Percentiles rank a stretch among this genome's conserved stretches.
These are phyloP conservation scores for Ceratoteleas bidentatus DNA, from an alignment of 1,140 invertebrate genomes.

Conservation along the genomic window DNA sequence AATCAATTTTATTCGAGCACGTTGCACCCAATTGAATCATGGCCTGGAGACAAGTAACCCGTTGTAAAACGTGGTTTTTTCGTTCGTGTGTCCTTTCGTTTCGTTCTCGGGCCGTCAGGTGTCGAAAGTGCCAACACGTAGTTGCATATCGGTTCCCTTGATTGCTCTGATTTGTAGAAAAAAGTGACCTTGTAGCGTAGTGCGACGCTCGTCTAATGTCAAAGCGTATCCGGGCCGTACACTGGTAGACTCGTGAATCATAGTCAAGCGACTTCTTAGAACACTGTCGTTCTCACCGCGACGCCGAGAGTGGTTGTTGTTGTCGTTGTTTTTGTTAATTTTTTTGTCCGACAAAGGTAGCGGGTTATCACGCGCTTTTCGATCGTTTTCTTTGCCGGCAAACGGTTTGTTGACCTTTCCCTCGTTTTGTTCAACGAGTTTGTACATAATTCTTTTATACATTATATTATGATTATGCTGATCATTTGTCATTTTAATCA, in stretches of 20 bases:
- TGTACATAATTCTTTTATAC: slow-evolving; percentile 6
- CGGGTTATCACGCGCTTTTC: slow-evolving; percentile 18
- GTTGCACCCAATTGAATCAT: neutral
- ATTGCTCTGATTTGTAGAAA: slow-evolving; percentile 50
- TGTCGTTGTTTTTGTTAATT: slow-evolving; percentile 14
- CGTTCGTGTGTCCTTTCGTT: slow-evolving; percentile 3
- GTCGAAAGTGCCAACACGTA: slow-evolving; percentile 44
- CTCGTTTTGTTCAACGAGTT: neutral
- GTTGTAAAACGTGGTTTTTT: neutral
- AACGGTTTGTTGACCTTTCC: neutral
- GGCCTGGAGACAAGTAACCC: neutral
- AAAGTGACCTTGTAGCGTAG: slow-evolving; percentile 60
- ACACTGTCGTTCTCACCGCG: slow-evolving; percentile 39
- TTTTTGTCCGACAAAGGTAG: neutral
- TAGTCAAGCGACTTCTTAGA: slow-evolving; percentile 24
- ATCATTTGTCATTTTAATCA: neutral
- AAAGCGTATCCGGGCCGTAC: slow-evolving; percentile 24
- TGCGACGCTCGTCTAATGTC: slow-evolving; percentile 50
- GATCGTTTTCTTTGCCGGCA: neutral
- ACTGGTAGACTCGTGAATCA: slow-evolving; percentile 34
- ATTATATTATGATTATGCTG: neutral
- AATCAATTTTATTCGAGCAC: too few relatives aligned
- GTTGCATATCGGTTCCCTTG: slow-evolving; percentile 10
- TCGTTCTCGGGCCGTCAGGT: slow-evolving; percentile 6
- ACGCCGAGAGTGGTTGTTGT: slow-evolving; percentile 14